A percentile compares a stretch with the other conserved stretches of the same genome.
phyloP scores from a whole-genome alignment of 2,888 invertebrate genomes.

The Sturmia bella region DNA sequence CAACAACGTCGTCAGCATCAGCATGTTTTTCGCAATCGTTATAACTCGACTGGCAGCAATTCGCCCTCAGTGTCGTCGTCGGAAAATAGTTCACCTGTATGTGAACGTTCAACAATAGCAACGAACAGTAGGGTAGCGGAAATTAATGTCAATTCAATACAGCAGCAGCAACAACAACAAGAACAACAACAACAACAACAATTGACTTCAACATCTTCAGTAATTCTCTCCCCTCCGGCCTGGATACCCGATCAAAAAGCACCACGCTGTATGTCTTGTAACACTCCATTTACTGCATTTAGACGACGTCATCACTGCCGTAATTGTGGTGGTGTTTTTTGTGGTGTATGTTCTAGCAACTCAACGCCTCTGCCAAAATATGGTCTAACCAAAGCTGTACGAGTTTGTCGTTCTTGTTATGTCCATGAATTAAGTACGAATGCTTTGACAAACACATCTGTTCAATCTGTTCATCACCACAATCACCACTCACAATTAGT shows the following conservation, averaged over 20 bases:
- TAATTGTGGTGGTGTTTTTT: constrained; percentile 97
- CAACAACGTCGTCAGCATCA: constrained; percentile 37
- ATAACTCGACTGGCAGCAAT: constrained; percentile 78
- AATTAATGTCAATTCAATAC: constrained; percentile 60
- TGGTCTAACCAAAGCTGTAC: constrained; percentile 95
- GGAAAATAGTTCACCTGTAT: constrained; percentile 80
- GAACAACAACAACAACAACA: constrained; percentile 23
- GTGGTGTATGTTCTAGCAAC: constrained; percentile 95
- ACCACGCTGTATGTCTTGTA: constrained; percentile 96
- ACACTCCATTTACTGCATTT: constrained; percentile 95
- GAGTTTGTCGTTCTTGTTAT: constrained; percentile 88
- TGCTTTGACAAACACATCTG: constrained; percentile 31
- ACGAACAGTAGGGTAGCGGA: constrained; percentile 60
- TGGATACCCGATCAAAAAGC: constrained; percentile 98
- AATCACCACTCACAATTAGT: constrained; percentile 61
- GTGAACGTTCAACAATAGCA: constrained; percentile 74
- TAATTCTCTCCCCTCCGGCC: constrained; percentile 85
- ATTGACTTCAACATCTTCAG: constrained; percentile 92
- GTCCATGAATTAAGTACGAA: constrained; percentile 74
- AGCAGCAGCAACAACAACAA: constrained; percentile 49
- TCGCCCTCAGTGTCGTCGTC: constrained; percentile 77
- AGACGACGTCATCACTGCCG: constrained; percentile 97
- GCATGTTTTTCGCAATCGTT: constrained; percentile 74
- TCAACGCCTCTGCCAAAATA: constrained; percentile 95
- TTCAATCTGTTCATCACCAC: constrained; percentile 26